Base-by-base conservation (phyloP, 1,140 invertebrate genomes). In the Micrasema minimum region DNA sequence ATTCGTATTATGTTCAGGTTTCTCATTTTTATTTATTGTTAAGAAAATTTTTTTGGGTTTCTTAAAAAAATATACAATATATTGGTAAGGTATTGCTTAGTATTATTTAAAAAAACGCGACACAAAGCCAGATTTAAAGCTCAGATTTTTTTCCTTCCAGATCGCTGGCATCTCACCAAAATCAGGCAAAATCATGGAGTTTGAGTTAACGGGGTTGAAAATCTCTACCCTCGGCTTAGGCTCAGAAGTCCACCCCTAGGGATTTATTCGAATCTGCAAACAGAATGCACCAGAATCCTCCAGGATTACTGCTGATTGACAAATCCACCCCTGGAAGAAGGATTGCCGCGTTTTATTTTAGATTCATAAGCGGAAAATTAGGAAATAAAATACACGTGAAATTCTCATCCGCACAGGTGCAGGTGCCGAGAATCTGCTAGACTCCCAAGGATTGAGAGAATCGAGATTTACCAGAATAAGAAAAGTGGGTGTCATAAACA, bases 251-350 rank as follows among this genome's bases (percentile, higher is more conserved):
- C 38, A 69, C 53, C 53, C 38, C 45, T 14, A 12, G 45, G 67
- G 67, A 69, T 69, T 74, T 70, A 26, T 43, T 61, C 45, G 66
- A 74, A 74, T 74, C 67, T 64, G 67, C 72, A 74, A 74, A 74
- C 72, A 74, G 67, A 74, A 73, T 73, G 72, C 66, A 61, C 66
- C 61, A 61, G 45, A 43, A 72, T 69, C 72, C 72, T 23, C 61
- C 46, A 23, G 68, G 72, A 67, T 74, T 71, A 74, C 53, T 35
- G 45, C 48, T 74, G 72, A 74, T 74, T 74, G 72, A 74, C 72
- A 74, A 71, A 74, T 70, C 72, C 51, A 70, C 72, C 72, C 64
- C 16, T 23, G 26, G 61, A 48, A 64, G 35, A 18, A 38, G 22
- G 51, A 23, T 53, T 66, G 23, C 45, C 22, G 46, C 22, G 41